Evolutionary conservation across 1,140 invertebrate species (phyloP), one percentile per base, ranked within the genome.

Genomic region (Temnothorax longispinosus): DNA sequence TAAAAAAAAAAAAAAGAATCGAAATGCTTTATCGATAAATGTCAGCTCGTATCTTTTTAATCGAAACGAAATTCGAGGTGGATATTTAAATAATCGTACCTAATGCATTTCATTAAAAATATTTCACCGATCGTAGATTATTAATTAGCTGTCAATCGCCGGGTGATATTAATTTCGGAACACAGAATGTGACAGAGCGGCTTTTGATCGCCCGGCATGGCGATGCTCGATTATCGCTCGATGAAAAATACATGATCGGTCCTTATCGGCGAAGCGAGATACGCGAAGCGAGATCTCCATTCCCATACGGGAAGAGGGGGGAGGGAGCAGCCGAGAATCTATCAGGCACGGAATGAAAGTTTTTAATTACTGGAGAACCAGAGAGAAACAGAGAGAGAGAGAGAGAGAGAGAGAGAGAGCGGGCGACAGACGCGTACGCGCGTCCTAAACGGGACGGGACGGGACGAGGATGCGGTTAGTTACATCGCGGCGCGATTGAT

Each of bases 401-500:
- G 1, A 27, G 27, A 27, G 27, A 27, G 27, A 27, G 27, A 27
- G 27, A 27, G 27, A 27, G 27, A 27, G 27, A 27, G 27, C 0
- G 27, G 0, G 27, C 27, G 27, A 27, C 27, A 27, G 27, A 38
- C 27, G 52, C 35, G 41, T 41, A 41, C n/a, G 76, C 27, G 47
- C 4, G 8, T 78, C 21, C 35, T 54, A 71, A 21, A 81, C 44
- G 64, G 54, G 44, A 38, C 44, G 64, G 54, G 44, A 38, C 13
- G 15, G 21, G 62, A 27, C 15, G 52, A 38, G 56, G 32, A 60
- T 44, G 80, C 62, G 67, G 69, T 85, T 87, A 58, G 86, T 82
- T 87, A 76, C 80, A 67, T 80, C 60, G 52, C 41, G 41, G 60
- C n/a, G 27, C 80, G 62, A 90, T 90, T 90, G 88, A 90, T 90